Conservation (phyloP, 2,888 invertebrate species). For the Pristionchus arcanus region DNA sequence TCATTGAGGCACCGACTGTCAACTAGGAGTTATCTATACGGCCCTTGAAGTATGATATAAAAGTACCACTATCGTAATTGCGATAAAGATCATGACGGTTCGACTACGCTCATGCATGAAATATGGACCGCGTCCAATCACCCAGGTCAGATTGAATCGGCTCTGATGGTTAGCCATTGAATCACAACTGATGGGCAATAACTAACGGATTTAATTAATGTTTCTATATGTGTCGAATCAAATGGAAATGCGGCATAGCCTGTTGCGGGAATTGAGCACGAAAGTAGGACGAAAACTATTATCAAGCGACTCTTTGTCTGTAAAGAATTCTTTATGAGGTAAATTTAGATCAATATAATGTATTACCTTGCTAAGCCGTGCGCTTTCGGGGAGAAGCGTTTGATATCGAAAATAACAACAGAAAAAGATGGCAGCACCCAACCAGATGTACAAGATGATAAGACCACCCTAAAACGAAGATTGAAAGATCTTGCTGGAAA, state of each 20-base stretch:
- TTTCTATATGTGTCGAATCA: background rate
- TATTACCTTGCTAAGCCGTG: background rate
- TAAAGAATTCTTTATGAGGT: background rate
- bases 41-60: background rate
- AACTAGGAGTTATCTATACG: background rate
- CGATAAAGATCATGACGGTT: background rate
- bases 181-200: too few species aligned
- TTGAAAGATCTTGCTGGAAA: background rate
- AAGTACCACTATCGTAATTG: background rate
- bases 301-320: background rate
- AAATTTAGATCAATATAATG: background rate
- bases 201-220: background rate
- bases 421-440: background rate
- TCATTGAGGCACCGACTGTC: background rate
- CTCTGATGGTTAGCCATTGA: background rate
- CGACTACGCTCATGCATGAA: background rate
- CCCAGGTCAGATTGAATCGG: background rate
- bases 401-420: background rate
- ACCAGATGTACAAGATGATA: background rate
- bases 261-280: background rate
- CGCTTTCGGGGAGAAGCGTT: background rate
- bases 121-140: background rate
- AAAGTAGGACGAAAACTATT: background rate
- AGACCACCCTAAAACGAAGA: background rate
- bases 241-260: background rate